Evolutionary conservation across 2,113 vertebrate genomes (phyloP), one percentile per base, ranked within the genome.

Genomic region (Gobiocypris rarus): DNA sequence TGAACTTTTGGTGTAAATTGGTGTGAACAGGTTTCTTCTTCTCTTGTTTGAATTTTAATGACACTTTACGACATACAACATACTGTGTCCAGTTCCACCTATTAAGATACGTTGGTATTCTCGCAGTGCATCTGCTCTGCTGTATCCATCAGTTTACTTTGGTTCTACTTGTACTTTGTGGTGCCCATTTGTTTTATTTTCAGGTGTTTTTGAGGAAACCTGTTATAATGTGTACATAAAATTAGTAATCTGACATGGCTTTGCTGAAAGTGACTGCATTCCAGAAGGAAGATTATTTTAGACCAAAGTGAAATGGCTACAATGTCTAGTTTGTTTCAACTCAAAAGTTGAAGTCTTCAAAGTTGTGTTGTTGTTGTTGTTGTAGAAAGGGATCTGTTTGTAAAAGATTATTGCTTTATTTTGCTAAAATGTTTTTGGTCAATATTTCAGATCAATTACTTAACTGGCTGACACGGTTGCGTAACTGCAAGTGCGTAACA

Each of bases 321-420:
- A 63, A 19, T 45, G n/a, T 56, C 26, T 70, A 52, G 63, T 80
- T 80, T 50, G 9, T 69, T 56, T 56, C 4, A 24, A 54, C 11
- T 77, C 24, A 59, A 11, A 76, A 24, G 41, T 58, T n/a, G n/a
- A 59, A 94, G 93, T 94, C 93, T 92, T 95, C 93, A 92, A 93
- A 93, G 91, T 94, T 91, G 92, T 90, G 94, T 93, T 94, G 5
- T 45, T 73, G 9, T 56, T 11, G 8, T 43, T 81, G 26, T 38
- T 41, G 65, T 41, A 59, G 31, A 82, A 84, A 75, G 61, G 61
- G 43, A 54, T 73, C 28, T 26, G 43, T 76, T 86, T 82, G 56
- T 61, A 22, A 76, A 65, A 50, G 26, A 80, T 91, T 93, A 88
- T 92, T 92, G 94, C 94, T 96, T 95, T 95, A 95, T 94, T 95